Base-by-base conservation (phyloP, 1,140 invertebrate genomes). In the Lineus longissimus region DNA sequence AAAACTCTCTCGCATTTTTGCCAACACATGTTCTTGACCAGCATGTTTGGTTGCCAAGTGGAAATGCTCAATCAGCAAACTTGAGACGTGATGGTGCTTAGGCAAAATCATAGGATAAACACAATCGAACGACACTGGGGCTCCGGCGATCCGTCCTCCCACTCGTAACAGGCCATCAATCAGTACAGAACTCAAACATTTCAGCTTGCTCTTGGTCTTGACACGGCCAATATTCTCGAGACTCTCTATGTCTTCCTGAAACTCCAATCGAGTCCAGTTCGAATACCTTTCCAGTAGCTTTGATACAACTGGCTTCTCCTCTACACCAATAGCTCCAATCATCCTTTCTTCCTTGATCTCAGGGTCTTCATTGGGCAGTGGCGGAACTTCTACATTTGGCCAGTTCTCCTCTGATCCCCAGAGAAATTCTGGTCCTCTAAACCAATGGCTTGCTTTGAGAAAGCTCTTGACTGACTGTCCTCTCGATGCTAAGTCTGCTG, bases 401-500 rank as follows among this genome's bases (percentile, higher is more conserved):
- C 22, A 57, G 22, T 57, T 30, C 22, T 30, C 55, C 33, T 59
- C 30, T 41, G 58, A 9, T 11, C 6, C 2, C 15, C 27, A 31
- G 7, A 59, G 58, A 43, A 41, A 59, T 7, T 15, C 19, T 59
- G 58, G 58, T 7, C 30, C 58, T 6, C 33, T 2, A 22, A 51
- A 51, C 47, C 47, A 51, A 4, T 27, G n/a, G 9, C 25, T 27
- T 51, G 47, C 6, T 51, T 23, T 23, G 25, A 19, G n/a, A n/a
- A 27, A 23, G 4, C n/a, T 51, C 4, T 27, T 27, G 4, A 27
- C 19, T 41, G 15, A 15, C 13, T 23, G n/a, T 13, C 81, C 79
- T 68, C 81, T 62, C 13, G 80, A 82, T 7, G 75, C 72, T 19
- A 81, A 62, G 68, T 84, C 81, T 19, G 79, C 81, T 9, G 81